Base-by-base conservation (phyloP, 1,140 invertebrate species). In the Drosophila littoralis region DNA sequence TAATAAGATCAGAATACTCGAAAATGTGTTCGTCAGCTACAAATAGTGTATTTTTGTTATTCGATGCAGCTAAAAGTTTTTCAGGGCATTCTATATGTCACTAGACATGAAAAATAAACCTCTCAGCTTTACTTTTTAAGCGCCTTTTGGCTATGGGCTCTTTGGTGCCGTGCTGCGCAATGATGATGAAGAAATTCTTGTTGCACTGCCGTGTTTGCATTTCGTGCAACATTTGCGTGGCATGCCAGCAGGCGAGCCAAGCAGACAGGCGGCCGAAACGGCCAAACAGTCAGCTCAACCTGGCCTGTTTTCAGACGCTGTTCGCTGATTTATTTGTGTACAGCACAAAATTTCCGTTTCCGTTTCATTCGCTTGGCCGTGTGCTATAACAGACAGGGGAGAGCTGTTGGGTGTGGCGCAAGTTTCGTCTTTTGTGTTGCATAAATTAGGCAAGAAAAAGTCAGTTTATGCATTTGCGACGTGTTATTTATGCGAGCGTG, bases 361-460 rank as follows among this genome's bases (percentile, higher is more conserved):
- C 82, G 83, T 57, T 73, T 51, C 50, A 6, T 42, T 42, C 13
- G 12, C 12, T 36, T 32, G 42, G 57, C 13, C 48, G 22, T 42
- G 42, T 15, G 64, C 43, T 36, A 48, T 38, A 33, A 36, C 13
- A 9, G 22, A 7, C 9, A 2, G 28, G 33, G 33, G 57, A 7
- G 67, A 57, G 38, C 17, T n/a, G 61, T 15, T 50, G 43, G 45
- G 42, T 51, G 71, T 75, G 52, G 58, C 42, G 32, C 63, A 42
- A 71, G 52, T 75, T 70, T 77, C 74, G 81, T 82, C 72, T 88
- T 88, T 82, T 73, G 83, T 76, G 83, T 65, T 83, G 79, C 76
- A 86, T 86, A 88, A 86, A 88, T 86, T 86, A 88, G 82, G 83
- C 79, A 86, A 88, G 75, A 86, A 88, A 88, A 86, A 86, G 76